Percentiles rank a stretch among this genome's conserved stretches.
These are phyloP conservation scores for Styela plicata DNA, from an alignment of 23 tunicate species.

Conservation along the genomic window DNA sequence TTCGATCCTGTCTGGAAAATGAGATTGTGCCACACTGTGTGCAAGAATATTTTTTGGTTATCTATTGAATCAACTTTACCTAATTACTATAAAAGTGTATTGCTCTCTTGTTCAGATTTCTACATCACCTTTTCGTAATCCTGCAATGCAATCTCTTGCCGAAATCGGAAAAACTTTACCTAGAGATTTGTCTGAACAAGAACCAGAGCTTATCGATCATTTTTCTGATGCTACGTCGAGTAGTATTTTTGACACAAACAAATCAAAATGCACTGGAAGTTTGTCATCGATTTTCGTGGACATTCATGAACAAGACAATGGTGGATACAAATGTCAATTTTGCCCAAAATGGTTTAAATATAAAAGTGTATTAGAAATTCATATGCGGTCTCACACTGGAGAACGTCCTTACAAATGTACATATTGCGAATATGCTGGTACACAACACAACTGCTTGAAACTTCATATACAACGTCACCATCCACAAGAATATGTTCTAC, in stretches of 20 bases:
- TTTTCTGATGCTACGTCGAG: not conserved
- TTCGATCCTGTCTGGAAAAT: too few species aligned
- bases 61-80: too few species aligned
- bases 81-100: too few species aligned
- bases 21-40: too few species aligned
- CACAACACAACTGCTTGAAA: constrained; percentile 86
- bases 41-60: too few species aligned
- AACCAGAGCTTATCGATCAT: not conserved
- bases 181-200: not conserved
- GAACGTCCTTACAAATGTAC: constrained; percentile 86
- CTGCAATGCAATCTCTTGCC: constrained; percentile 90
- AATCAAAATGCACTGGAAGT: not conserved
- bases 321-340: constrained; percentile 51
- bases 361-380: constrained; percentile 74
- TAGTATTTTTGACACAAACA: not conserved
- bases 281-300: not conserved
- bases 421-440: constrained; percentile 78
- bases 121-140: constrained; percentile 40
- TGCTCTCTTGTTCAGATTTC: not conserved
- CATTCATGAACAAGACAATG: not conserved
- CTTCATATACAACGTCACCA: constrained; percentile 88
- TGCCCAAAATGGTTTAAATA: constrained; percentile 86
- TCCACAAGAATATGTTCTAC: constrained; percentile 29
- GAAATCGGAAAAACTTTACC: constrained; percentile 54
- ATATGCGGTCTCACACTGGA: constrained; percentile 85